phyloP scores from a whole-genome alignment of 2,888 invertebrate genomes.

The Hypolimnas misippus region DNA sequence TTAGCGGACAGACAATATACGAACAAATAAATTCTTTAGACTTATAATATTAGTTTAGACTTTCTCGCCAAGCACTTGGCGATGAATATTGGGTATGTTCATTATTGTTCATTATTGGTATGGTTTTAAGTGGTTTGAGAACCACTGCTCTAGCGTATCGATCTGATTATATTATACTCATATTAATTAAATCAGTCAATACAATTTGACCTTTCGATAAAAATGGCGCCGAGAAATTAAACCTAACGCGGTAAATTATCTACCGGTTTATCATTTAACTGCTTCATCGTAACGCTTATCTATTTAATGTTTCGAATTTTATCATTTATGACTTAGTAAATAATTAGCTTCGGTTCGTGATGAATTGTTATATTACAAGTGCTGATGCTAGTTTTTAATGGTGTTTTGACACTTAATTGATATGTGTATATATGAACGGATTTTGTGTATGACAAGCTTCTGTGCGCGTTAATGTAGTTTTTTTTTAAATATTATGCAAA shows the following conservation, averaged over 20 bases:
- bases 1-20: too few relatives aligned
- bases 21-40: too few relatives aligned
- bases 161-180: conserved; percentile 18
- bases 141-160: not conserved
- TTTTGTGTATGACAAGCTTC: too few relatives aligned
- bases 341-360: conserved; percentile 27
- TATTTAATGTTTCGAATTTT: conserved; percentile 32
- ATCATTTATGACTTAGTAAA: conserved; percentile 30
- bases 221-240: conserved; percentile 29
- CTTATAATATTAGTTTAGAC: too few relatives aligned
- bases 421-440: not conserved
- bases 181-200: conserved; percentile 32
- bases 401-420: conserved; percentile 28
- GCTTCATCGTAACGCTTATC: conserved; percentile 24
- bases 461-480: not conserved
- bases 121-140: not conserved
- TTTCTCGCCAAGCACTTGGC: too few relatives aligned
- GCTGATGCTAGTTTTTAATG: conserved; percentile 15
- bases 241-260: conserved; percentile 13
- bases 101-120: too few relatives aligned
- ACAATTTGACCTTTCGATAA: conserved; percentile 23
- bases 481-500: too few relatives aligned
- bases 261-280: conserved; percentile 23
- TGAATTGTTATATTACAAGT: conserved; percentile 17
- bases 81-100: too few relatives aligned